A percentile compares a stretch with the other conserved stretches of the same genome.
Evolutionary conservation across 2,797 vertebrate genomes (phyloP).

Genomic region (Enteromius unitaeniatus): DNA sequence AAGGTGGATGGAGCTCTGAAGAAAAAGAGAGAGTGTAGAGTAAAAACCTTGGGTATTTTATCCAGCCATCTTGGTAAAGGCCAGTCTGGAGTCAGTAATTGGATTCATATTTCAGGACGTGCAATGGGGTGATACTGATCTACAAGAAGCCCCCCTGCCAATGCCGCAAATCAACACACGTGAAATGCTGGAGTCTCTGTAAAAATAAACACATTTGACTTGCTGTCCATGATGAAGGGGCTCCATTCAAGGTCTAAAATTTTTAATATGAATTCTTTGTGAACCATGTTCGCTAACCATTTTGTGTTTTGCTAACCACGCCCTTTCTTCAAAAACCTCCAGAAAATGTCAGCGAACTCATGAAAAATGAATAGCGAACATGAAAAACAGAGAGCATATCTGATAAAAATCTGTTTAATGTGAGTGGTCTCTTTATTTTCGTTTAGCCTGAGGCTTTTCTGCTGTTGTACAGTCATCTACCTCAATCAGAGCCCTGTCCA

Average conservation of each 20-base stretch:
- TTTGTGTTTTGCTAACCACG: not conserved
- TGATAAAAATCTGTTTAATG: constrained; percentile 10
- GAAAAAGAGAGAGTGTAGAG: constrained; percentile 17
- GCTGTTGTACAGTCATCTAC: constrained; percentile 44
- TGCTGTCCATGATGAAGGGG: not conserved
- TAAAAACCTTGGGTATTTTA: constrained; percentile 51
- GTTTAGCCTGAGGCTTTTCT: constrained; percentile 11
- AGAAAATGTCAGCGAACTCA: not conserved
- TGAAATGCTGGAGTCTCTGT: constrained; percentile 13
- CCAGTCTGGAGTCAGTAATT: constrained; percentile 55
- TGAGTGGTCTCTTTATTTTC: constrained; percentile 3
- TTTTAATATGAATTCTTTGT: not conserved
- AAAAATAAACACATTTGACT: constrained; percentile 30
- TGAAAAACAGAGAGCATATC: not conserved
- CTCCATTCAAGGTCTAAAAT: not conserved
- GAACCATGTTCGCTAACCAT: not conserved
- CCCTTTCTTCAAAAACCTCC: not conserved
- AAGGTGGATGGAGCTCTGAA: not conserved
- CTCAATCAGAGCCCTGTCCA: constrained; percentile 33
- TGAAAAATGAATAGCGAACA: not conserved
- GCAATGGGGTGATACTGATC: constrained; percentile 55
- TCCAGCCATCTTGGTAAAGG: constrained; percentile 59
- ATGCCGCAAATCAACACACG: constrained; percentile 44
- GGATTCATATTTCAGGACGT: constrained; percentile 61
- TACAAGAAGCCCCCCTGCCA: constrained; percentile 56